phyloP scores from a whole-genome alignment of 2,113 vertebrate genomes.

The Laticauda colubrina region DNA sequence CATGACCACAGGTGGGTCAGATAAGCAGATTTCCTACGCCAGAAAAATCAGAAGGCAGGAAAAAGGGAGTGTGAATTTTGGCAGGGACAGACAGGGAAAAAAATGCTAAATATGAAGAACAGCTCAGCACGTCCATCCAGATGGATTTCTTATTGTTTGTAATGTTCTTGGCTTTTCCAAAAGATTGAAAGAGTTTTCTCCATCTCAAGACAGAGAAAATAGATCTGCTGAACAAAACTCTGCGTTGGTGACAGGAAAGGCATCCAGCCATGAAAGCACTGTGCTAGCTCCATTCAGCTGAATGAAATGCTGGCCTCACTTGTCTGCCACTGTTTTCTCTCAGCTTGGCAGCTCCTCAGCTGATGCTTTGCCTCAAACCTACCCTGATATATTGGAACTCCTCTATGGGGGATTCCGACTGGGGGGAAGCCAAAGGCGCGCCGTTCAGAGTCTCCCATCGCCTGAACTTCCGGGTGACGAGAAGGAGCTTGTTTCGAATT shows the following conservation, averaged over 20 bases:
- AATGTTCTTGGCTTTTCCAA: too few species aligned
- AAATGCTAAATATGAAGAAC: neutral
- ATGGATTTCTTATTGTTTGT: too few species aligned
- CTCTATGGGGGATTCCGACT: conserved; percentile 85
- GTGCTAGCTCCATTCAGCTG: too few species aligned
- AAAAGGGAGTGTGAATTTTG: too few species aligned
- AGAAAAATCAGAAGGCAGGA: neutral
- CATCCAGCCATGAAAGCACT: too few species aligned
- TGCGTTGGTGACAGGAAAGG: too few species aligned
- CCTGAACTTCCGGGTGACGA: conserved; percentile 87
- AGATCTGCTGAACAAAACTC: too few species aligned
- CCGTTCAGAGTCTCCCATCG: conserved; percentile 62
- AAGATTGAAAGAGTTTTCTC: neutral
- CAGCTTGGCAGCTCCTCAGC: neutral
- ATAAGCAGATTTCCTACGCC: conserved; percentile 92
- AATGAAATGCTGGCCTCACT: neutral
- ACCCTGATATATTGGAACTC: conserved; percentile 99
- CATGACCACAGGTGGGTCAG: conserved; percentile 90
- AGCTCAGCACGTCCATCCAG: neutral
- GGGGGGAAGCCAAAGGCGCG: conserved; percentile 43
- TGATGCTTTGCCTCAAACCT: conserved; percentile 37
- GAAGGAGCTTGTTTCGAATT: conserved; percentile 96
- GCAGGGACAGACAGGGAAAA: neutral
- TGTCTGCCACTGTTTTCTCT: neutral
- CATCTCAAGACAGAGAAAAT: neutral